Percentiles rank a stretch among this genome's conserved stretches.
Conservation (phyloP, 2,888 invertebrate genomes). For the Lottia scabra region DNA sequence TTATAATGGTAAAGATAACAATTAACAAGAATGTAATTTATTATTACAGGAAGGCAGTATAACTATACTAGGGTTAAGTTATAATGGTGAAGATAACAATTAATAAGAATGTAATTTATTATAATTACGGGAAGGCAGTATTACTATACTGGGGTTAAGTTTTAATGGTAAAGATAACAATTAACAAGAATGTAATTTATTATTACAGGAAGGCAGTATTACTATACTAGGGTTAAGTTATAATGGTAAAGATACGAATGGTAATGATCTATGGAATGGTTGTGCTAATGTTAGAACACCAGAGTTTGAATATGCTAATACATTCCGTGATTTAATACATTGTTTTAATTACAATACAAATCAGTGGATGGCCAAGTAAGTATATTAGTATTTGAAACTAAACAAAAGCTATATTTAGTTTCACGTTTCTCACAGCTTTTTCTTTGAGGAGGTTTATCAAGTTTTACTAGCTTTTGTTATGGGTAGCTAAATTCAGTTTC, state of each 20-base stretch:
- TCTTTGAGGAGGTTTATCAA: too few species aligned
- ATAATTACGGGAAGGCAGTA: too few species aligned
- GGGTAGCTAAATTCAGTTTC: too few species aligned
- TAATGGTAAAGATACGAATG: slow-evolving; percentile 79
- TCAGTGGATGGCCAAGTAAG: slow-evolving; percentile 86
- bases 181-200: background rate
- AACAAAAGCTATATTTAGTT: too few species aligned
- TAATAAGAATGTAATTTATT: too few species aligned
- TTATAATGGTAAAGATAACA: slow-evolving; percentile 80
- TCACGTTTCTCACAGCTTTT: too few species aligned
- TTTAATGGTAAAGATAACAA: too few species aligned
- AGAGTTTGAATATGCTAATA: slow-evolving; percentile 84
- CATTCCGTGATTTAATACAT: slow-evolving; percentile 83
- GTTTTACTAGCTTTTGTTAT: too few species aligned
- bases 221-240: slow-evolving; percentile 83
- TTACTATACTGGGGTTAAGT: too few species aligned
- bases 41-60: slow-evolving; percentile 71
- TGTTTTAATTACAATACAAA: slow-evolving; percentile 98
- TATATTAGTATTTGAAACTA: slow-evolving; percentile 17
- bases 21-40: background rate
- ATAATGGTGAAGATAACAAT: too few species aligned
- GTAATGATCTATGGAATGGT: slow-evolving; percentile 84
- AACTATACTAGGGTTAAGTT: slow-evolving; percentile 81
- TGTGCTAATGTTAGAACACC: slow-evolving; percentile 89
- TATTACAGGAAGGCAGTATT: slow-evolving; percentile 71